A percentile compares a stretch with the other conserved stretches of the same genome.
Evolutionary conservation across 2,797 vertebrate species (phyloP).

Genomic region (Oreochromis mossambicus): DNA sequence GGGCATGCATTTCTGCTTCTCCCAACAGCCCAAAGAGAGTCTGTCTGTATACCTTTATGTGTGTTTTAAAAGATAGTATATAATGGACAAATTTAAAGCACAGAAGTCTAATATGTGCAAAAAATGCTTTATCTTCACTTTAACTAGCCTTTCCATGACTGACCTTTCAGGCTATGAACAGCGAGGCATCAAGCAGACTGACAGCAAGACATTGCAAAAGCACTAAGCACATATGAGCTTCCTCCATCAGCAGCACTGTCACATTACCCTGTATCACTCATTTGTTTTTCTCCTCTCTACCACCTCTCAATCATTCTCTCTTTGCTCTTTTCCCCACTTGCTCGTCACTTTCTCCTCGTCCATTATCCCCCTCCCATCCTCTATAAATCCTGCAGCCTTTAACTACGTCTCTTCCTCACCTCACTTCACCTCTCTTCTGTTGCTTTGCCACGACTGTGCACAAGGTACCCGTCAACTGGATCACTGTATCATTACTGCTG

Average conservation of each 20-base stretch:
- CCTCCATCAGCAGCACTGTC: slow-evolving; percentile 34
- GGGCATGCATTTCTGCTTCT: not conserved
- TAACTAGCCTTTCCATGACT: slow-evolving; percentile 3
- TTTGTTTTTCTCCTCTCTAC: slow-evolving; percentile 4
- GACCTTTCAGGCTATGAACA: slow-evolving; percentile 41
- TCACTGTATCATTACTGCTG: not conserved
- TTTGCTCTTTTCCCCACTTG: not conserved
- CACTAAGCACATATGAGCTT: slow-evolving; percentile 28
- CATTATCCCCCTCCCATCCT: not conserved
- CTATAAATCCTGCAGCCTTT: not conserved
- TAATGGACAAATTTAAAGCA: not conserved
- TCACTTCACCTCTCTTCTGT: not conserved
- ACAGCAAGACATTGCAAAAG: slow-evolving; percentile 39
- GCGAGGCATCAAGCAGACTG: slow-evolving; percentile 19
- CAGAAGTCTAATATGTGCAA: not conserved
- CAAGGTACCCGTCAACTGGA: slow-evolving; percentile 4
- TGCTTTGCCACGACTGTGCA: not conserved
- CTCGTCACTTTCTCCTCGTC: not conserved
- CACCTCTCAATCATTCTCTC: not conserved
- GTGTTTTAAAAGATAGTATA: not conserved
- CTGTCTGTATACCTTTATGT: not conserved
- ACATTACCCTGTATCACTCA: slow-evolving; percentile 17
- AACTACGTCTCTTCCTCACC: not conserved
- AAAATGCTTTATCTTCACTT: not conserved
- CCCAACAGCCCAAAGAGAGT: not conserved